These are phyloP conservation scores for Chymomyza costata DNA, from an alignment of 1,140 invertebrate species.

Conservation along the genomic window DNA sequence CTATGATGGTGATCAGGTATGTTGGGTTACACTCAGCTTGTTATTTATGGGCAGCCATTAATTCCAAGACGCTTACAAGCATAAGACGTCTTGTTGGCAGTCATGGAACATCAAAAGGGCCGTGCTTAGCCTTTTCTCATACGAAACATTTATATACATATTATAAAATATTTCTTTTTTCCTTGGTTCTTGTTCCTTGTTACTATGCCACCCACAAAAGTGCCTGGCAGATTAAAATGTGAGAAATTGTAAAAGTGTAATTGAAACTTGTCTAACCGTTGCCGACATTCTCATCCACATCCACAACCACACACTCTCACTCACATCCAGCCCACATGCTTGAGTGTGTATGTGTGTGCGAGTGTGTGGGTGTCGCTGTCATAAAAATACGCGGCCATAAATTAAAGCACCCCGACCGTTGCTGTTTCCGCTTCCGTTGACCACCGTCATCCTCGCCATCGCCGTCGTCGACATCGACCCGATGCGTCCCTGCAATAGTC, in stretches of 20 bases:
- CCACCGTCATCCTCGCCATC: conserved; percentile 6
- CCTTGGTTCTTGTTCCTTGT: too few relatives aligned
- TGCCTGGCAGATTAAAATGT: conserved; percentile 60
- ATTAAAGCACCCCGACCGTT: conserved; percentile 45
- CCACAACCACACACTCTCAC: conserved; percentile 18
- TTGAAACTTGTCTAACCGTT: conserved; percentile 71
- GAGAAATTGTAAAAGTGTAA: conserved; percentile 73
- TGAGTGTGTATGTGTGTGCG: conserved; percentile 28
- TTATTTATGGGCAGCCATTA: conserved; percentile 56
- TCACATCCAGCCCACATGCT: conserved; percentile 15
- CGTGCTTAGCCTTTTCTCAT: too few relatives aligned
- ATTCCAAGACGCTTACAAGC: conserved; percentile 52
- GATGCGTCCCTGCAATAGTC: too few relatives aligned
- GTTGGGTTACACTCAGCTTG: conserved; percentile 15
- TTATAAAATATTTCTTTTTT: too few relatives aligned
- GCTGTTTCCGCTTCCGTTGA: conserved; percentile 52
- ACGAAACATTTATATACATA: too few relatives aligned
- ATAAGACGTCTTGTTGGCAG: conserved; percentile 41
- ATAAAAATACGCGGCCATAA: conserved; percentile 70
- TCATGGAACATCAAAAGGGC: conserved; percentile 57
- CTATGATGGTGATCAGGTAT: conserved; percentile 95
- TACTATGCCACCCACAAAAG: conserved; percentile 30
- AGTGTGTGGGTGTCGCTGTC: conserved; percentile 39
- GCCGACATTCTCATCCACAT: conserved; percentile 21
- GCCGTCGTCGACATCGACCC: conserved; percentile 18